phyloP scores from a whole-genome alignment of 2,797 vertebrate species.

The Hyperoplus immaculatus region DNA sequence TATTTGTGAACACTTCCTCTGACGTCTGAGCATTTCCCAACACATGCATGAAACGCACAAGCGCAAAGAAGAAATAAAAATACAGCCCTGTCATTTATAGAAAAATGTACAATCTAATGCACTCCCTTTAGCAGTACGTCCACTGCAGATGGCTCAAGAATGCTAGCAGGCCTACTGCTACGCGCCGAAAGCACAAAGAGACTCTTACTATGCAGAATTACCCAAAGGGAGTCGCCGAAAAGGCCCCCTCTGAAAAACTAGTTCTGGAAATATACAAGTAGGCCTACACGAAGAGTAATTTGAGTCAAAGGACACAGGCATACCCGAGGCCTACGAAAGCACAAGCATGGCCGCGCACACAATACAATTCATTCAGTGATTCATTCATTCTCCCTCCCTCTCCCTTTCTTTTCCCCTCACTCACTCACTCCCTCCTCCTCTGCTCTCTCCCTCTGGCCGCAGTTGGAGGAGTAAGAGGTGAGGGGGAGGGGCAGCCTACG shows the following conservation, averaged over 20 bases:
- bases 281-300: constrained; percentile 72
- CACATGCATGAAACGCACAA: constrained; percentile 35
- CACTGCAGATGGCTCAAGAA: constrained; percentile 56
- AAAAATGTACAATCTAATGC: constrained; percentile 23
- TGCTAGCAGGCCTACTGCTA: constrained; percentile 58
- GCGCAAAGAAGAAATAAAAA: constrained; percentile 6
- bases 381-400: constrained; percentile 85
- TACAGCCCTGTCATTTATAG: background rate
- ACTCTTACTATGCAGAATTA: constrained; percentile 50
- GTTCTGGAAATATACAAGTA: constrained; percentile 64
- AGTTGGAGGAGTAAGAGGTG: constrained; percentile 81
- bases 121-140: constrained; percentile 33
- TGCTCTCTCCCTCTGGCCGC: constrained; percentile 75
- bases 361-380: constrained; percentile 90
- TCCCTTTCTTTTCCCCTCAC: constrained; percentile 75
- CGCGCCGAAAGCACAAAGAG: constrained; percentile 54
- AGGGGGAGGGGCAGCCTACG: constrained; percentile 85
- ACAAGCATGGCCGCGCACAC: constrained; percentile 84
- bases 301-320: constrained; percentile 77
- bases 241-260: constrained; percentile 61
- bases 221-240: constrained; percentile 57
- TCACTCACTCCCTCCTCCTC: constrained; percentile 72
- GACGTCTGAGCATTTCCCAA: constrained; percentile 63
- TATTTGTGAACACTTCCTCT: constrained; percentile 75
- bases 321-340: constrained; percentile 77